phyloP scores from a whole-genome alignment of 2,888 invertebrate genomes.

The Thymelicus lineola region DNA sequence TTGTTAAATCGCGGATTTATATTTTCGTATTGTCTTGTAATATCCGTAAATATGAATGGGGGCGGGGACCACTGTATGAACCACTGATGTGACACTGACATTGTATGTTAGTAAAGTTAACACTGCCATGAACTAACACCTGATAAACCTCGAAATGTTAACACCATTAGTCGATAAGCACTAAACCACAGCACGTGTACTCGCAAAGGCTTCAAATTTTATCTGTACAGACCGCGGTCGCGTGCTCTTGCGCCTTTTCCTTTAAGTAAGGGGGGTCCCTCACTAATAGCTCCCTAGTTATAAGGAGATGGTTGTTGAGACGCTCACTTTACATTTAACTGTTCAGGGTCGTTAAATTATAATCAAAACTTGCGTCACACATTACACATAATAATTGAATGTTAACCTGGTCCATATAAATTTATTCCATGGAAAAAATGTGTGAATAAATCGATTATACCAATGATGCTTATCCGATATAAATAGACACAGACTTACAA shows the following conservation, averaged over 20 bases:
- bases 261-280: constrained; percentile 21
- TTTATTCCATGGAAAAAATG: neutral
- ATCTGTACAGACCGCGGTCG: constrained; percentile 51
- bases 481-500: neutral
- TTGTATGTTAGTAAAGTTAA: constrained; percentile 45
- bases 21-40: constrained; percentile 62
- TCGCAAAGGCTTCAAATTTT: constrained; percentile 54
- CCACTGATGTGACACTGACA: constrained; percentile 82
- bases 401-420: neutral
- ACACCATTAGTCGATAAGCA: constrained; percentile 5
- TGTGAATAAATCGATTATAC: neutral
- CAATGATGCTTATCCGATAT: neutral
- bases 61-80: constrained; percentile 79
- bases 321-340: constrained; percentile 14
- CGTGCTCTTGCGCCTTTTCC: constrained; percentile 19
- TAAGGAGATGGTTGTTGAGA: constrained; percentile 9
- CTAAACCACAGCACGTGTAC: constrained; percentile 56
- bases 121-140: constrained; percentile 29
- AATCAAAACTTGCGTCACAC: neutral
- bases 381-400: neutral
- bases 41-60: constrained; percentile 65
- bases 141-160: neutral
- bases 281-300: constrained; percentile 14
- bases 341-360: neutral
- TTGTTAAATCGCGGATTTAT: constrained; percentile 61